These are phyloP conservation scores for Ivindomyrus marchei DNA, from an alignment of 2,113 vertebrate species.

Conservation along the genomic window DNA sequence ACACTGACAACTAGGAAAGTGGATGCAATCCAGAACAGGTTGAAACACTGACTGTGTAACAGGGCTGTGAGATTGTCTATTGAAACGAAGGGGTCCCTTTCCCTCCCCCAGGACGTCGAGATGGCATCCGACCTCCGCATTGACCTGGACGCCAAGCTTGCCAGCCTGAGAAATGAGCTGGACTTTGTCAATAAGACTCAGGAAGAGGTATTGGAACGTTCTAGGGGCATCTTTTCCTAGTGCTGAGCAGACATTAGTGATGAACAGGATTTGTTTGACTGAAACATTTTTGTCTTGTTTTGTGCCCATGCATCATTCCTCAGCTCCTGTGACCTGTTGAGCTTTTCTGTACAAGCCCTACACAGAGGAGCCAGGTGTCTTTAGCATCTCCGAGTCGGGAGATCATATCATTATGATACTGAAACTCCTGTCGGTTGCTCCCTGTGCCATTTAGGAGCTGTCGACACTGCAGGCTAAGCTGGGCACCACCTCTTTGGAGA, in stretches of 20 bases:
- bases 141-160: conserved; percentile 45
- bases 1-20: neutral
- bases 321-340: neutral
- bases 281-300: neutral
- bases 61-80: neutral
- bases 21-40: too few relatives aligned
- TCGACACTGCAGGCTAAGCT: conserved; percentile 43
- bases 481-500: conserved; percentile 40
- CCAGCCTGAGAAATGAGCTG: conserved; percentile 45
- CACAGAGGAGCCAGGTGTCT: neutral
- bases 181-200: conserved; percentile 49
- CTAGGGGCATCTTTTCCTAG: neutral
- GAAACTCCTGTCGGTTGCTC: neutral
- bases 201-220: conserved; percentile 39
- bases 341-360: neutral
- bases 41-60: neutral
- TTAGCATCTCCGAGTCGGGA: neutral
- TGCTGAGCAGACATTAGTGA: neutral
- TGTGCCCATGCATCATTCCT: neutral
- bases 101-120: conserved; percentile 46
- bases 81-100: neutral
- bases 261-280: neutral
- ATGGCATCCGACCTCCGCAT: conserved; percentile 43
- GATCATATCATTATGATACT: neutral
- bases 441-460: conserved; percentile 40